Evolutionary conservation across 35 echinoderm and acorn worm species (phyloP).

Genomic region (Heliocidaris erythrogramma): DNA sequence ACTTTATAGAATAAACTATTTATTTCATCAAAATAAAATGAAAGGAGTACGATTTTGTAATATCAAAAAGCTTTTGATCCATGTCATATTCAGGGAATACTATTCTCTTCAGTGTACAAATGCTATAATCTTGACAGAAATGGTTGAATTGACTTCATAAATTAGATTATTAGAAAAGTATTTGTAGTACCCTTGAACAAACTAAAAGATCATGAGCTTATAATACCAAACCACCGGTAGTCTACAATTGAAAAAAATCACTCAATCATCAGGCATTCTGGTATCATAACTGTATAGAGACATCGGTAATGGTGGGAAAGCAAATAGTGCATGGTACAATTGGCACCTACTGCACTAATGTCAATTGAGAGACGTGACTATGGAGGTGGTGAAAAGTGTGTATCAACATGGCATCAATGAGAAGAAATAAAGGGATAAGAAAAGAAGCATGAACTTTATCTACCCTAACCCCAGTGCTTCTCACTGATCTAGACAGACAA

Average conservation of each 20-base stretch:
- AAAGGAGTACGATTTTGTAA: too few species aligned
- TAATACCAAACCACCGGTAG: background rate
- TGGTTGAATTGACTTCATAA: background rate
- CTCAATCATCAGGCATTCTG: background rate
- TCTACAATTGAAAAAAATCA: background rate
- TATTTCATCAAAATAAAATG: too few species aligned
- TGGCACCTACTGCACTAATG: background rate
- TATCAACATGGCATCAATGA: background rate
- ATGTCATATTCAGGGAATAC: too few species aligned
- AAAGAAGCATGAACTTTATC: background rate
- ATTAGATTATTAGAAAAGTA: background rate
- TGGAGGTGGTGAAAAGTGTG: background rate
- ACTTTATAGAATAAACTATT: too few species aligned
- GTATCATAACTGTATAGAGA: background rate
- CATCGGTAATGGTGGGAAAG: background rate
- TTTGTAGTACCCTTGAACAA: background rate
- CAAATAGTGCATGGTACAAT: background rate
- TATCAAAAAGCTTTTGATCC: too few species aligned
- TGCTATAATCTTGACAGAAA: background rate
- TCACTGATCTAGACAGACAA: background rate
- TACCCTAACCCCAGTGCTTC: background rate
- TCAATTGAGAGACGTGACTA: background rate
- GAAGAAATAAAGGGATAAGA: background rate
- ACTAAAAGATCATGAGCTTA: background rate
- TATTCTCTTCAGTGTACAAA: too few species aligned